phyloP scores from a whole-genome alignment of 2,888 invertebrate species.

The Cheiracanthium punctorium region DNA sequence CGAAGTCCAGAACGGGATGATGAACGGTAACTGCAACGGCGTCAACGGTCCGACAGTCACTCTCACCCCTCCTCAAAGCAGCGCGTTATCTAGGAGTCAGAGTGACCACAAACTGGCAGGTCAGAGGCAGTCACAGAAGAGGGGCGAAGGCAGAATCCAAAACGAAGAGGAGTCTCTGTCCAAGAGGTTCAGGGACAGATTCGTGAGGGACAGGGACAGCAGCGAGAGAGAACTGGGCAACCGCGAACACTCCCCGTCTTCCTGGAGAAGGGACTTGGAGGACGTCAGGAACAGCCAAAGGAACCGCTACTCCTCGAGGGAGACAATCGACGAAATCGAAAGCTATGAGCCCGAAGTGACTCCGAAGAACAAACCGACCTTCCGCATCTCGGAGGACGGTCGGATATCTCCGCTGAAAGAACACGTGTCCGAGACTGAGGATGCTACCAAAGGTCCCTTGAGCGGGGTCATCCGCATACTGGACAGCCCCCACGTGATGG shows the following conservation, averaged over 20 bases:
- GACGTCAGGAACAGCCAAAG: slow-evolving; percentile 33
- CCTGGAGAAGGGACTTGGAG: slow-evolving; percentile 56
- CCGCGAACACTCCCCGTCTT: slow-evolving; percentile 57
- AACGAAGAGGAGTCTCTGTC: slow-evolving; percentile 28
- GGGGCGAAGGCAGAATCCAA: slow-evolving; percentile 25
- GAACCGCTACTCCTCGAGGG: slow-evolving; percentile 35
- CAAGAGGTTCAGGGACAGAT: slow-evolving; percentile 38
- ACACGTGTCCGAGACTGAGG: slow-evolving; percentile 60
- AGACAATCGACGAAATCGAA: slow-evolving; percentile 40
- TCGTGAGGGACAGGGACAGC: slow-evolving; percentile 37
- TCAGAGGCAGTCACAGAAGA: slow-evolving; percentile 77
- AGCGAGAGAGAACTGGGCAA: slow-evolving; percentile 42
- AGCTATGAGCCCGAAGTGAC: slow-evolving; percentile 11
- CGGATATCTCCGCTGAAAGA: slow-evolving; percentile 1
- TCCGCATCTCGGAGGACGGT: neutral
- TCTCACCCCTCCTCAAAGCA: slow-evolving; percentile 58
- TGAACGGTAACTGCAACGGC: slow-evolving; percentile 11
- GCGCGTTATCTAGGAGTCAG: slow-evolving; percentile 90
- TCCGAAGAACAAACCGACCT: neutral
- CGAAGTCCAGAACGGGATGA: slow-evolving; percentile 8
- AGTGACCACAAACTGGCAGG: slow-evolving; percentile 93
- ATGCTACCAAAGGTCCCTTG: slow-evolving; percentile 80
- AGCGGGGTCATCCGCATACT: slow-evolving; percentile 91
- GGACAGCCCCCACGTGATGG: slow-evolving; percentile 92
- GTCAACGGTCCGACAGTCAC: slow-evolving; percentile 48